A percentile compares a stretch with the other conserved stretches of the same genome.
These are phyloP conservation scores for Reinhardtius hippoglossoides DNA, from an alignment of 2,113 vertebrate genomes.

Conservation along the genomic window DNA sequence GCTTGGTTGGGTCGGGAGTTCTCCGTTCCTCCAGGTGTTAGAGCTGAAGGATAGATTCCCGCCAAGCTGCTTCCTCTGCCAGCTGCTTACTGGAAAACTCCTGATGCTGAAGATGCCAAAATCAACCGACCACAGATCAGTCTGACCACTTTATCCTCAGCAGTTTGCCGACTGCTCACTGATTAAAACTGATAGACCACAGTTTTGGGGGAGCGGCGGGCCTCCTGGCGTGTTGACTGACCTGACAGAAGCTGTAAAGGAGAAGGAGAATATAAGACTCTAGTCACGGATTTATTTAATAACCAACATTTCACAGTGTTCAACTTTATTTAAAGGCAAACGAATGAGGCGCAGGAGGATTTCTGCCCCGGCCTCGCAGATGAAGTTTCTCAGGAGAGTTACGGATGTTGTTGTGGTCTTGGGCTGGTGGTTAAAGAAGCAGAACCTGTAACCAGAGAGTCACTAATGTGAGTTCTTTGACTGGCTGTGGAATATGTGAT, in stretches of 20 bases:
- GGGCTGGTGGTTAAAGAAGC: conserved; percentile 4
- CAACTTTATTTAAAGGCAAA: conserved; percentile 7
- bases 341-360: conserved; percentile 1
- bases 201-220: conserved; percentile 19
- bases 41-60: conserved; percentile 40
- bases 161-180: conserved; percentile 39
- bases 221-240: conserved; percentile 46
- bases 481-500: conserved; percentile 4
- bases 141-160: conserved; percentile 45
- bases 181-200: conserved; percentile 60
- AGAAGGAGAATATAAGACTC: neutral
- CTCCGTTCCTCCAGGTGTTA: conserved; percentile 52
- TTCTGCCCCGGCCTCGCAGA: neutral
- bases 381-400: neutral
- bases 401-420: conserved; percentile 1
- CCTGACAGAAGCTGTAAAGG: conserved; percentile 33
- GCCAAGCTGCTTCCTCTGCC: conserved; percentile 57
- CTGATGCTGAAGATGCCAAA: conserved; percentile 61
- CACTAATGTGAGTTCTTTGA: neutral
- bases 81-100: conserved; percentile 70
- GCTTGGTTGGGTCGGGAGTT: conserved; percentile 7
- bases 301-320: conserved; percentile 9
- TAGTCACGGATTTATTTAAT: conserved; percentile 2
- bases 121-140: conserved; percentile 71
- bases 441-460: conserved; percentile 17